Conservation (phyloP, 2,888 invertebrate species). For the Andrena bicolor region DNA sequence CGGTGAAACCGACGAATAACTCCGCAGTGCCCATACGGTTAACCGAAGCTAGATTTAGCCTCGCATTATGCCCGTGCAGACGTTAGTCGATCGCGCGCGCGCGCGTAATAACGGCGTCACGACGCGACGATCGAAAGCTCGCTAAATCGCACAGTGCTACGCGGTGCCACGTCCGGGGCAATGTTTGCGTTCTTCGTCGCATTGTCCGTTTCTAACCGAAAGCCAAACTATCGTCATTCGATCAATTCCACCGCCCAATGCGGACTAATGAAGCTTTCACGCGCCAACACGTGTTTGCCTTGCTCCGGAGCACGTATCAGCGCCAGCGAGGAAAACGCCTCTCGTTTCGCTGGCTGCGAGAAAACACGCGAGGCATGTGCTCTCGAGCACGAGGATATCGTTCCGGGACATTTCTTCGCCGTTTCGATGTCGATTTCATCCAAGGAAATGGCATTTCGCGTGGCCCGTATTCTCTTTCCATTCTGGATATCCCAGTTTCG, state of each 20-base stretch:
- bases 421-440: slow-evolving; percentile 53
- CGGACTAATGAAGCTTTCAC: slow-evolving; percentile 34
- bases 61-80: slow-evolving; percentile 4
- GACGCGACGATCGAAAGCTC: neutral
- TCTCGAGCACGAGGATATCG: neutral
- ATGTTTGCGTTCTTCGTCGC: slow-evolving; percentile 39
- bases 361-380: neutral
- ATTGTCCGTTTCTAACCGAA: neutral
- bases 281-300: neutral
- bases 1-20: slow-evolving; percentile 10
- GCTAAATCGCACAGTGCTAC: neutral
- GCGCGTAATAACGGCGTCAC: neutral
- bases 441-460: slow-evolving; percentile 45
- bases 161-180: neutral
- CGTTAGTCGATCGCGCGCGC: neutral
- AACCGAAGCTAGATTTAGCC: slow-evolving; percentile 9
- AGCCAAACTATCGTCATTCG: slow-evolving; percentile 25
- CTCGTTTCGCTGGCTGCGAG: neutral
- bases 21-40: neutral
- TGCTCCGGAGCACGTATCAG: neutral
- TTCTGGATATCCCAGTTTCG: slow-evolving; percentile 21
- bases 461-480: slow-evolving; percentile 28
- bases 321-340: neutral
- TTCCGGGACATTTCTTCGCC: slow-evolving; percentile 34
- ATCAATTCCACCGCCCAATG: slow-evolving; percentile 4